phyloP scores from a whole-genome alignment of 37 sponge, comb jelly and placozoan species.

The Cliona cf. orientalis region DNA sequence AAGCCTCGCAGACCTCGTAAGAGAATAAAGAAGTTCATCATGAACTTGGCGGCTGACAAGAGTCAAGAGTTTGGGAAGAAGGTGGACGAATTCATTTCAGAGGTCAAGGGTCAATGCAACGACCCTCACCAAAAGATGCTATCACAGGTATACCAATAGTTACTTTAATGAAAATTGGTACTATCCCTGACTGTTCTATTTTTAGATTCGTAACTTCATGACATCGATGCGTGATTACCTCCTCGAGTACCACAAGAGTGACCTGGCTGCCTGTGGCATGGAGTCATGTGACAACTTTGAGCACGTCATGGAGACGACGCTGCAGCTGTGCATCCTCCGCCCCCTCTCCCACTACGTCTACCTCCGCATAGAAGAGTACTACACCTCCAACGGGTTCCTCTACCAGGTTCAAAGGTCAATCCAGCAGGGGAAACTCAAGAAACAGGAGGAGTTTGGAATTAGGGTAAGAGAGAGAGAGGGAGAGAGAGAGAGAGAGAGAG shows the following conservation, averaged over 20 bases:
- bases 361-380: slow-evolving; percentile 34
- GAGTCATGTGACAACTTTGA: slow-evolving; percentile 67
- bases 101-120: slow-evolving; percentile 6
- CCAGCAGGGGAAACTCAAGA: slow-evolving; percentile 40
- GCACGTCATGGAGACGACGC: slow-evolving; percentile 60
- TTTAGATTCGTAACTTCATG: slow-evolving; percentile 65
- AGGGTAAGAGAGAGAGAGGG: slow-evolving; percentile 38
- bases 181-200: background rate
- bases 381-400: slow-evolving; percentile 16
- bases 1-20: slow-evolving; percentile 31
- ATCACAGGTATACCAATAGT: slow-evolving; percentile 15
- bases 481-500: background rate
- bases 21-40: slow-evolving; percentile 48
- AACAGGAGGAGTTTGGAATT: slow-evolving; percentile 71
- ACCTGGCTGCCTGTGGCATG: slow-evolving; percentile 50
- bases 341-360: slow-evolving; percentile 53
- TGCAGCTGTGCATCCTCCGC: slow-evolving; percentile 53
- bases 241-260: slow-evolving; percentile 41
- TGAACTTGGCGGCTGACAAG: slow-evolving; percentile 45
- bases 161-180: background rate
- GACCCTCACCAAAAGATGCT: slow-evolving; percentile 61
- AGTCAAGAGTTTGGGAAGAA: slow-evolving; percentile 41
- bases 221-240: slow-evolving; percentile 59
- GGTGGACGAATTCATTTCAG: slow-evolving; percentile 27
- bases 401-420: slow-evolving; percentile 48